Percentiles rank a stretch among this genome's conserved stretches.
These are phyloP conservation scores for Desoria tigrina DNA, from an alignment of 2,888 invertebrate genomes.

Conservation along the genomic window DNA sequence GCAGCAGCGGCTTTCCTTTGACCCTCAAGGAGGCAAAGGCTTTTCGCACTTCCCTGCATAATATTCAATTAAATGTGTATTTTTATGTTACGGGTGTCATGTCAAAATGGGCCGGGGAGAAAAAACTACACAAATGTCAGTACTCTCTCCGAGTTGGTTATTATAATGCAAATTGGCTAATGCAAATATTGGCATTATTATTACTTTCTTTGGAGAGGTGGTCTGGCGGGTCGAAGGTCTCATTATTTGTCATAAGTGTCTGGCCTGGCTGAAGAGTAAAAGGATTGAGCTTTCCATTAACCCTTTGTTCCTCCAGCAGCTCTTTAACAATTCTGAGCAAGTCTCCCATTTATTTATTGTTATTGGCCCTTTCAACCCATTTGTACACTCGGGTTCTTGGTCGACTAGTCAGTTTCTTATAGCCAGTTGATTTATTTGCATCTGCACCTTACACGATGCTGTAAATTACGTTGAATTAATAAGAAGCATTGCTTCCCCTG, in stretches of 20 bases:
- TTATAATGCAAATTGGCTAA: conserved; percentile 8
- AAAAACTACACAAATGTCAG: conserved; percentile 2
- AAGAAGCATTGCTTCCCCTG: too few relatives aligned
- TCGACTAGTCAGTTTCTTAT: background rate
- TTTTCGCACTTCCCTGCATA: conserved; percentile 9
- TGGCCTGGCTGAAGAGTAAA: background rate
- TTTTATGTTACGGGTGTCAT: conserved; percentile 12
- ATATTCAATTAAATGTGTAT: conserved; percentile 1
- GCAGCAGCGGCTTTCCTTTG: background rate
- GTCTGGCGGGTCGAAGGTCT: too few relatives aligned
- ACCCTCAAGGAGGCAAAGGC: background rate
- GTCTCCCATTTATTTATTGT: conserved; percentile 5
- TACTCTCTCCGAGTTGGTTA: background rate
- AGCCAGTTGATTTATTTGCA: conserved; percentile 1
- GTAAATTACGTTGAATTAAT: too few relatives aligned
- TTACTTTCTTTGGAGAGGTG: too few relatives aligned
- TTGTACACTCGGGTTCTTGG: background rate
- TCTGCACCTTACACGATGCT: background rate
- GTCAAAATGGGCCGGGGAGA: background rate
- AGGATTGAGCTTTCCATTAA: background rate
- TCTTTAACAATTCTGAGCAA: background rate
- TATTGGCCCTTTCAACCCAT: conserved; percentile 5
- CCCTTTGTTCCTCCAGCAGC: conserved; percentile 2
- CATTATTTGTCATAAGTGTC: too few relatives aligned
- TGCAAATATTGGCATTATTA: conserved; percentile 8